A percentile compares a stretch with the other conserved stretches of the same genome.
Evolutionary conservation across 2,797 vertebrate species (phyloP).

Genomic region (Sebastes vulpes): DNA sequence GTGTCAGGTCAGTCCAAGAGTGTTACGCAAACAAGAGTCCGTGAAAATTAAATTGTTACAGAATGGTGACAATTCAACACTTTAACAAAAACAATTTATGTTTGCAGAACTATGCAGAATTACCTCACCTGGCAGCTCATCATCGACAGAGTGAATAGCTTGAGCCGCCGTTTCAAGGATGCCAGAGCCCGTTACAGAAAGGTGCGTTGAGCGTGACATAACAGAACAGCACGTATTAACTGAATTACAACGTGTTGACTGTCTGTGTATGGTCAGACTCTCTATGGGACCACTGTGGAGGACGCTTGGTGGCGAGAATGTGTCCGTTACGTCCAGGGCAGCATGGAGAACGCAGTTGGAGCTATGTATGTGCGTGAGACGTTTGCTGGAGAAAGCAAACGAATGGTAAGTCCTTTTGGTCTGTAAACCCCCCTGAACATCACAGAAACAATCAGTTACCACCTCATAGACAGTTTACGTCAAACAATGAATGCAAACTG

Average conservation of each 20-base stretch:
- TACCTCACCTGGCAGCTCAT: conserved; percentile 95
- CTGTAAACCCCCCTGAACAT: not conserved
- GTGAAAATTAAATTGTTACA: not conserved
- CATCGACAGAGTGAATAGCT: conserved; percentile 90
- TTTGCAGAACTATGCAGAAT: conserved; percentile 94
- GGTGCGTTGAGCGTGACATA: conserved; percentile 74
- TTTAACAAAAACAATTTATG: not conserved
- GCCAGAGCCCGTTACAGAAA: conserved; percentile 92
- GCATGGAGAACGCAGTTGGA: conserved; percentile 96
- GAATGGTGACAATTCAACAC: not conserved
- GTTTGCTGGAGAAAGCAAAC: conserved; percentile 95
- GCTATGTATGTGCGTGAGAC: conserved; percentile 93
- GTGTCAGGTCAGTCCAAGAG: conserved; percentile 86
- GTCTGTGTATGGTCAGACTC: conserved; percentile 79
- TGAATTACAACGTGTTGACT: conserved; percentile 9
- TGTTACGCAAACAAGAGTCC: not conserved
- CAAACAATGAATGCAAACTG: not conserved
- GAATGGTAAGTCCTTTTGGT: conserved; percentile 85
- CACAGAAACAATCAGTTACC: not conserved
- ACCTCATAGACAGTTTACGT: not conserved
- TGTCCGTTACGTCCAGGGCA: conserved; percentile 94
- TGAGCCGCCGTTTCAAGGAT: conserved; percentile 94
- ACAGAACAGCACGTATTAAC: not conserved
- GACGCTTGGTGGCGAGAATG: conserved; percentile 96
- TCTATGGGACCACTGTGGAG: conserved; percentile 93